phyloP scores from a whole-genome alignment of 2,113 vertebrate species.

The Corynorhinus townsendii region DNA sequence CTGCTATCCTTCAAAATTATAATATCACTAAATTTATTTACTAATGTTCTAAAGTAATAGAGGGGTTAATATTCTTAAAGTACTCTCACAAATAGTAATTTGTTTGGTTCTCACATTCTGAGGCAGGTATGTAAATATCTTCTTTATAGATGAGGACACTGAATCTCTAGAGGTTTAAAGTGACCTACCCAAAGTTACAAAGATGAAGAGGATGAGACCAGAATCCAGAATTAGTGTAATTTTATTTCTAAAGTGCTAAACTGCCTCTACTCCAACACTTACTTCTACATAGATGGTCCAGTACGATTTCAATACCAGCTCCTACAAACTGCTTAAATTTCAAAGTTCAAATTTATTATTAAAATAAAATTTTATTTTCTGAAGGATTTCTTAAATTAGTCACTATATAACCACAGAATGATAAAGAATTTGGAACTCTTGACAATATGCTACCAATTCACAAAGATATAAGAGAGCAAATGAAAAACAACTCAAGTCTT shows the following conservation, averaged over 20 bases:
- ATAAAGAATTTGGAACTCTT: background rate
- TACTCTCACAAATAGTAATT: background rate
- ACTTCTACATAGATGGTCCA: background rate
- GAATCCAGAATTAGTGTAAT: background rate
- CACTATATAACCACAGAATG: background rate
- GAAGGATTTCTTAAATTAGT: background rate
- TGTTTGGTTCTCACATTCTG: background rate
- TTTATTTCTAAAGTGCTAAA: background rate
- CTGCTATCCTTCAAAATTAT: background rate
- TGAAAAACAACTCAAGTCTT: background rate
- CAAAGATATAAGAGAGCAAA: background rate
- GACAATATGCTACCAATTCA: background rate
- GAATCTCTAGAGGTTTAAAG: background rate
- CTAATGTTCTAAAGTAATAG: background rate
- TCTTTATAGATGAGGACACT: background rate
- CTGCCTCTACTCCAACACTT: background rate
- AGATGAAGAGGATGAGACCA: background rate
- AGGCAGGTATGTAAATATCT: background rate
- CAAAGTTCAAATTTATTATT: conserved; percentile 2
- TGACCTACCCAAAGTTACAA: background rate
- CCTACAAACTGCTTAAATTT: conserved; percentile 29
- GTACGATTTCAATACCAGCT: background rate
- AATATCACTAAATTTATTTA: background rate
- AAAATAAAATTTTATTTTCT: background rate
- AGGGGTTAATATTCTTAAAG: background rate